Conservation (phyloP, 2,797 vertebrate genomes). For the Esox lucius region DNA sequence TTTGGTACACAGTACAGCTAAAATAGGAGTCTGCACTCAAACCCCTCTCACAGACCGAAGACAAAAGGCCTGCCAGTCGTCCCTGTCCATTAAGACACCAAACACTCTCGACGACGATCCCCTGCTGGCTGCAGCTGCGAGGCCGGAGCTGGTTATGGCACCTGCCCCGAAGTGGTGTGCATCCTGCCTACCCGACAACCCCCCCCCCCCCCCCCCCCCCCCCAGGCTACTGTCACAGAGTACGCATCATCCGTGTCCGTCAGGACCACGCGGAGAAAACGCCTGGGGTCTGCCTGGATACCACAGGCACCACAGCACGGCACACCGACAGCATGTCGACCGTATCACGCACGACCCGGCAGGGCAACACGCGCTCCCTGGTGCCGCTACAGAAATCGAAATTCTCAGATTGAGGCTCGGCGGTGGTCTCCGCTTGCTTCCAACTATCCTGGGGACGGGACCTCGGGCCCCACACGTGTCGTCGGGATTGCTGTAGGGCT, state of each 20-base stretch:
- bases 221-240: slow-evolving; percentile 39
- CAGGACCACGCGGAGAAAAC: slow-evolving; percentile 45
- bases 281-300: slow-evolving; percentile 15
- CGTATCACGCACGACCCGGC: slow-evolving; percentile 15
- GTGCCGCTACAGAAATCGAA: slow-evolving; percentile 11
- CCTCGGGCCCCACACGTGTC: background rate
- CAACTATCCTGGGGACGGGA: background rate
- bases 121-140: background rate
- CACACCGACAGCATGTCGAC: background rate
- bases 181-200: slow-evolving; percentile 39
- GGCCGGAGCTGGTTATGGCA: background rate
- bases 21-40: background rate
- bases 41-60: background rate
- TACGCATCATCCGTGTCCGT: slow-evolving; percentile 36
- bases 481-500: background rate
- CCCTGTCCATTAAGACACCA: background rate
- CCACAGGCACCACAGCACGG: slow-evolving; percentile 3
- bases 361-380: slow-evolving; percentile 19
- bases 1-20: background rate
- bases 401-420: slow-evolving; percentile 16
- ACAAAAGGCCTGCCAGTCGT: background rate
- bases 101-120: background rate
- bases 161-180: slow-evolving; percentile 28
- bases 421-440: background rate
- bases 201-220: too few relatives aligned